These are phyloP conservation scores for Drosophila recens DNA, from an alignment of 2,888 invertebrate species.

Conservation along the genomic window DNA sequence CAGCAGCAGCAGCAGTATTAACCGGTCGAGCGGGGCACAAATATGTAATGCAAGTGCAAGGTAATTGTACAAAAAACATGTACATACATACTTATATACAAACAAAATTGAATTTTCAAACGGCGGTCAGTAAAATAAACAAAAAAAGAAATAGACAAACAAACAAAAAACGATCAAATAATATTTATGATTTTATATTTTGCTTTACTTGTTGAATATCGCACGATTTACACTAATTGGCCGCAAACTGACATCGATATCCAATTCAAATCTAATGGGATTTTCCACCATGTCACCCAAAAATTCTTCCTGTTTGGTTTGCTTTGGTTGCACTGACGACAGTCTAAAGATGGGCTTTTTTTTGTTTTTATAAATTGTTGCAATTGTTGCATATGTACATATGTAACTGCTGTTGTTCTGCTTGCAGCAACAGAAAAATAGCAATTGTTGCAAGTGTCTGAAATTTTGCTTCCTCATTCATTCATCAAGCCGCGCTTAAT, in stretches of 20 bases:
- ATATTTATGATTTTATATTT: slow-evolving; percentile 12
- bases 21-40: slow-evolving; percentile 61
- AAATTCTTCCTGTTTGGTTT: slow-evolving; percentile 36
- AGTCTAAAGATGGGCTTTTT: background rate
- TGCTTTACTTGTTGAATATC: slow-evolving; percentile 18
- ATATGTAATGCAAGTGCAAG: slow-evolving; percentile 79
- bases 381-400: background rate
- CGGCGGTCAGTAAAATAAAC: slow-evolving; percentile 15
- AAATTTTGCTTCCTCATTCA: slow-evolving; percentile 48
- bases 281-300: slow-evolving; percentile 10
- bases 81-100: slow-evolving; percentile 1
- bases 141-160: slow-evolving; percentile 17
- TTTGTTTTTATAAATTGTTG: background rate
- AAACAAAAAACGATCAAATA: slow-evolving; percentile 3
- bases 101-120: slow-evolving; percentile 10
- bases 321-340: slow-evolving; percentile 1
- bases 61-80: slow-evolving; percentile 69
- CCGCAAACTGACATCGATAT: slow-evolving; percentile 44
- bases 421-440: slow-evolving; percentile 23
- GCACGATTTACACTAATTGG: slow-evolving; percentile 40
- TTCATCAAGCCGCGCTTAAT: slow-evolving; percentile 37
- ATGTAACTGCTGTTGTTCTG: slow-evolving; percentile 40
- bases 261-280: slow-evolving; percentile 18
- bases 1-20: slow-evolving; percentile 24
- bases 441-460: slow-evolving; percentile 15